Evolutionary conservation across 2,888 invertebrate genomes (phyloP).

Genomic region (Pecten maximus): DNA sequence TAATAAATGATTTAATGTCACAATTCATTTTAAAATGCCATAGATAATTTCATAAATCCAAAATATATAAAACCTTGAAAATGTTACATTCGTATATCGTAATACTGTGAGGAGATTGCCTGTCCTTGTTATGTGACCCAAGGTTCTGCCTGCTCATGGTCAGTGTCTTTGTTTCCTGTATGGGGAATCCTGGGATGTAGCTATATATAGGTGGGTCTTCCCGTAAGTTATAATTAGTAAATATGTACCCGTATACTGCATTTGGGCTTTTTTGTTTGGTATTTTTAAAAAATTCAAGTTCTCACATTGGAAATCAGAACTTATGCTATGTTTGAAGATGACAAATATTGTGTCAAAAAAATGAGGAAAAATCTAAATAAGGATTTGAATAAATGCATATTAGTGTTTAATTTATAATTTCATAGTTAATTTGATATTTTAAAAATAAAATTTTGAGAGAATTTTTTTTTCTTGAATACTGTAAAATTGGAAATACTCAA

Average conservation of each 20-base stretch:
- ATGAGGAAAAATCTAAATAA: no score
- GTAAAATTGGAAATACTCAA: neutral
- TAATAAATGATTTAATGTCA: no score
- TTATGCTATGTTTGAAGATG: neutral
- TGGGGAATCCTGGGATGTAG: neutral
- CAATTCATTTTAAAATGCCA: no score
- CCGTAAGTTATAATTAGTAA: neutral
- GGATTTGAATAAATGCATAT: no score
- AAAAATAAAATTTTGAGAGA: no score
- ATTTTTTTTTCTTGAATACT: no score
- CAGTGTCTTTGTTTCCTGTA: neutral
- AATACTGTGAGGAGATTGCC: neutral
- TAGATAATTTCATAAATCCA: no score
- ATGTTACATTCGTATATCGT: neutral
- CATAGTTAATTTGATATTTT: no score
- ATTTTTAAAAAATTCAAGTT: neutral
- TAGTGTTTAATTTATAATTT: no score
- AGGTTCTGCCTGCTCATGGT: neutral
- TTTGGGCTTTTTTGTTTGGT: neutral
- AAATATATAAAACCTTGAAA: neutral
- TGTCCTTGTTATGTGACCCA: neutral
- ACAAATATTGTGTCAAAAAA: neutral
- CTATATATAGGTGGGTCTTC: neutral
- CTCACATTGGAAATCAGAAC: neutral
- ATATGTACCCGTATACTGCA: neutral